These are phyloP conservation scores for Lagocephalus sceleratus DNA, from an alignment of 2,797 vertebrate species.

Conservation along the genomic window DNA sequence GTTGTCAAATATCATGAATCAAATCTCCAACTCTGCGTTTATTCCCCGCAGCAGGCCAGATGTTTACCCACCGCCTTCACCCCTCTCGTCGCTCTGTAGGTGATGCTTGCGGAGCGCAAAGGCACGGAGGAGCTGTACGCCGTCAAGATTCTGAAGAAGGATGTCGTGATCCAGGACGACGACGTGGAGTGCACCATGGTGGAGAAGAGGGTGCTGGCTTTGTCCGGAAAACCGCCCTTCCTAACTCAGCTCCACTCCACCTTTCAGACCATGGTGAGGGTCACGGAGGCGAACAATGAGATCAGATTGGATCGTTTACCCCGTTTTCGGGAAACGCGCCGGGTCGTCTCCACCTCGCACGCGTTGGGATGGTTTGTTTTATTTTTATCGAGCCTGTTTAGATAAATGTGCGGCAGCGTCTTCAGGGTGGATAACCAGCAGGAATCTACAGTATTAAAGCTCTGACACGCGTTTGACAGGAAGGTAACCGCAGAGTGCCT, in stretches of 20 bases:
- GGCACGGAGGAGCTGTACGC: slow-evolving; percentile 91
- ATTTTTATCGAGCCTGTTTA: not conserved
- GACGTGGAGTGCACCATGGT: slow-evolving; percentile 98
- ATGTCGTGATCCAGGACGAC: slow-evolving; percentile 95
- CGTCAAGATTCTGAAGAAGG: slow-evolving; percentile 97
- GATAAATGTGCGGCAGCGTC: not conserved
- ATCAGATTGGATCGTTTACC: no score
- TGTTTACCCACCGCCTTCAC: not conserved
- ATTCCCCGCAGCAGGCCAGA: not conserved
- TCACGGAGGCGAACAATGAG: not conserved
- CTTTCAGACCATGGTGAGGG: slow-evolving; percentile 90
- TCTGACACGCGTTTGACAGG: slow-evolving; percentile 15
- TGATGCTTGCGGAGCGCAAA: slow-evolving; percentile 94
- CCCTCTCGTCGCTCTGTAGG: slow-evolving; percentile 67
- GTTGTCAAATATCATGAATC: no score
- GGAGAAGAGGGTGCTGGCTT: slow-evolving; percentile 92
- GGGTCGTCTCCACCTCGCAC: accelerated
- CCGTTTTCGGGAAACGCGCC: no score
- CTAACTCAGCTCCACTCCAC: slow-evolving; percentile 95
- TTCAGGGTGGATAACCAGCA: not conserved
- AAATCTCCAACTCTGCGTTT: not conserved
- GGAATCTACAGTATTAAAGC: not conserved
- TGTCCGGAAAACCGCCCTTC: slow-evolving; percentile 91
- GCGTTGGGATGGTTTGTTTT: not conserved
- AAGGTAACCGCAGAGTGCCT: slow-evolving; percentile 15